Conservation (phyloP, 2,113 vertebrate genomes). For the Bettongia penicillata region DNA sequence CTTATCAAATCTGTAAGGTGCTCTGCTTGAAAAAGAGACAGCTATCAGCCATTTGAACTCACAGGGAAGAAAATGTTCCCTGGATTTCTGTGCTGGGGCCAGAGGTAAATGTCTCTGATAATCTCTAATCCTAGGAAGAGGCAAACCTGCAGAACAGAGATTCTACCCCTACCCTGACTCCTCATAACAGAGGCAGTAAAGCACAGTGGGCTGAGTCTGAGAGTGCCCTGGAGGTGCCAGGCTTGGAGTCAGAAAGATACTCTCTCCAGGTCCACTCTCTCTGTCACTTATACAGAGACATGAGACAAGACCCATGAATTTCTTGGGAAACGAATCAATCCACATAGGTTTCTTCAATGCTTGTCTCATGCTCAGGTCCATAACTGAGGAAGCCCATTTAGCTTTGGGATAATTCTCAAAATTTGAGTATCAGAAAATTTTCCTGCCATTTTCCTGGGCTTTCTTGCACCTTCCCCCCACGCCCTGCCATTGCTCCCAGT, state of each 20-base stretch:
- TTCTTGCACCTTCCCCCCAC: background rate
- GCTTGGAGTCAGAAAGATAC: background rate
- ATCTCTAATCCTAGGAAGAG: background rate
- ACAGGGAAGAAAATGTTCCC: background rate
- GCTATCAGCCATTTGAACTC: background rate
- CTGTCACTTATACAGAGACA: background rate
- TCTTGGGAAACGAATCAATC: background rate
- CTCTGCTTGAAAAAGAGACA: background rate
- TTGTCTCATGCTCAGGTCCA: background rate
- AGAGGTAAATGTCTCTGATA: background rate
- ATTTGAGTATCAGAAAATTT: background rate
- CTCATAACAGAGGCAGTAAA: background rate
- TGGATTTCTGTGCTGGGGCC: background rate
- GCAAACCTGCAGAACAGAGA: background rate
- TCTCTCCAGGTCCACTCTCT: background rate
- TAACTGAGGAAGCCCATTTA: background rate
- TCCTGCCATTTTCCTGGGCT: background rate
- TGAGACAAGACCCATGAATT: background rate
- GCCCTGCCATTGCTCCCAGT: background rate
- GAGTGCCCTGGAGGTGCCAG: background rate
- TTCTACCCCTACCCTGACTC: background rate
- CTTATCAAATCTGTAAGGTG: slow-evolving; percentile 1
- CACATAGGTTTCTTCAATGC: background rate
- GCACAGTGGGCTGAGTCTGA: background rate
- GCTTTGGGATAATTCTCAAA: background rate